A percentile compares a stretch with the other conserved stretches of the same genome.
These are phyloP conservation scores for Chirona hameri DNA, from an alignment of 2,888 invertebrate species.

Conservation along the genomic window DNA sequence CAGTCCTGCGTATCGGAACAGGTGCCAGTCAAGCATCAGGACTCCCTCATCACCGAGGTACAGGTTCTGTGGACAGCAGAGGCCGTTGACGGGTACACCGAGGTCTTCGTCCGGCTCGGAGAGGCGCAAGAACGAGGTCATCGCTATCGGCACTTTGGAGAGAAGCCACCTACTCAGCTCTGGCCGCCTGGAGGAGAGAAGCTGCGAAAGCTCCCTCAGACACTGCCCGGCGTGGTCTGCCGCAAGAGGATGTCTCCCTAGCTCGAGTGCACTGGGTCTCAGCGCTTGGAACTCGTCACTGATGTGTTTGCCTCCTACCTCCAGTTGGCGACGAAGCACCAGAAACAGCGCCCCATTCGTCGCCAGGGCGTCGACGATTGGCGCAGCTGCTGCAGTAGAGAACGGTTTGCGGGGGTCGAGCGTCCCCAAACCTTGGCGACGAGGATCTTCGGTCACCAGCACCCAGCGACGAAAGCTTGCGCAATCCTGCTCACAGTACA, in stretches of 20 bases:
- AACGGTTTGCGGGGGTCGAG: background rate
- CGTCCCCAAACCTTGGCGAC: background rate
- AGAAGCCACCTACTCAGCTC: background rate
- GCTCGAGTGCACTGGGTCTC: background rate
- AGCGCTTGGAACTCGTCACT: background rate
- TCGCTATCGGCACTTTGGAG: background rate
- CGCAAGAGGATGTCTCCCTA: background rate
- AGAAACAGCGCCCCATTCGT: background rate
- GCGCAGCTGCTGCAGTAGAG: background rate
- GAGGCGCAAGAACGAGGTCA: background rate
- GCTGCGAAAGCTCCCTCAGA: background rate
- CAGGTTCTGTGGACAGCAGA: background rate
- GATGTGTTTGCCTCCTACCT: background rate
- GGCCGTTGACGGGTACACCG: background rate
- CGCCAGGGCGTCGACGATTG: background rate
- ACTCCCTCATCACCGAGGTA: background rate
- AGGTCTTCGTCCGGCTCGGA: background rate
- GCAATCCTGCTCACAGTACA: background rate
- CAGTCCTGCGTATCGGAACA: background rate
- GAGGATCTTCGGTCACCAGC: background rate
- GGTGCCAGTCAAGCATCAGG: background rate
- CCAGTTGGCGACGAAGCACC: background rate
- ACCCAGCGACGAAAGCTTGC: background rate
- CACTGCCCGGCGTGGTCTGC: background rate
- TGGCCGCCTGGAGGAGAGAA: background rate